phyloP scores from a whole-genome alignment of 2,113 vertebrate genomes.

The Rhynchopsitta pachyrhyncha region DNA sequence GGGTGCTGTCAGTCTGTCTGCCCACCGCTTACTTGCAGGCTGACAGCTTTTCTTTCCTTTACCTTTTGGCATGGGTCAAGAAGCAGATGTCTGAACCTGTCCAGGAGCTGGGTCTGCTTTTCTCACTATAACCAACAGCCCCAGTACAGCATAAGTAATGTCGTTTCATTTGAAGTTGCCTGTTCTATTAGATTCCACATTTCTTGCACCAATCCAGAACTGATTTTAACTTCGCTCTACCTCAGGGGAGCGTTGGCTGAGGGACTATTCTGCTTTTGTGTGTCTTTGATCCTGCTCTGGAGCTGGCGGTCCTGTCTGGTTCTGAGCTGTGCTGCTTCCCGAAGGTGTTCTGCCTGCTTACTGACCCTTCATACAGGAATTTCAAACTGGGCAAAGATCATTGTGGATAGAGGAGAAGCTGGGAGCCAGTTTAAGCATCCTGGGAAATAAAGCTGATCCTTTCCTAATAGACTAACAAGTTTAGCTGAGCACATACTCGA shows the following conservation, averaged over 20 bases:
- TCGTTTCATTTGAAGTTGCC: neutral
- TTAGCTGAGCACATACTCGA: neutral
- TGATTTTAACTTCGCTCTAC: neutral
- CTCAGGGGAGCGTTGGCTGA: neutral
- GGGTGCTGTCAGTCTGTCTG: neutral
- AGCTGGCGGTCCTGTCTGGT: neutral
- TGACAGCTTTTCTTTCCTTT: neutral
- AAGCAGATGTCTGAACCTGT: neutral
- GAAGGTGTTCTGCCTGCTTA: neutral
- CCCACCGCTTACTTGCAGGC: neutral
- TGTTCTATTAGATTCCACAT: neutral
- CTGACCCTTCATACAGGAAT: neutral
- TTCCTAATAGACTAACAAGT: neutral
- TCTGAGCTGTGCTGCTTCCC: neutral
- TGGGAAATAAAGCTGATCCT: neutral
- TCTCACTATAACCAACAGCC: neutral
- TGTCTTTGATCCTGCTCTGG: neutral
- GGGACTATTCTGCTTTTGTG: neutral
- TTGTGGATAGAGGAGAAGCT: neutral
- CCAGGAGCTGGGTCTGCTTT: neutral
- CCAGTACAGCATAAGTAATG: neutral
- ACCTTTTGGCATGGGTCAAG: neutral
- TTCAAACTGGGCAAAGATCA: neutral
- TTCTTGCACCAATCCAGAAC: neutral
- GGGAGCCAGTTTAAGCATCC: neutral